Base-by-base conservation (phyloP, 2,888 invertebrate genomes). In the Adineta ricciae region DNA sequence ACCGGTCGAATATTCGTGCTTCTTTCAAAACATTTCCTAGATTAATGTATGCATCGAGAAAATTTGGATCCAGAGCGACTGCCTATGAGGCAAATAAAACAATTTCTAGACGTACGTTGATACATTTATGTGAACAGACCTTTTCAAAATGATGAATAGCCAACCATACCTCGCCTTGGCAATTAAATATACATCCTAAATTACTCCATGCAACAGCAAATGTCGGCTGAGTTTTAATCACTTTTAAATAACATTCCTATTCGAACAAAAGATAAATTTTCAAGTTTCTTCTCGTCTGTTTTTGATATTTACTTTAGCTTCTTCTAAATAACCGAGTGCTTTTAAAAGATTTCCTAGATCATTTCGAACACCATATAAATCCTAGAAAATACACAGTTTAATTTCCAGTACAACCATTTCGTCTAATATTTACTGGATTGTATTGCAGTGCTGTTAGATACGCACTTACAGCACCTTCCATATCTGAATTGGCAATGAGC, bases 131-230 rank as follows among this genome's bases (percentile, higher is more conserved):
- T 52, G 14, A 72, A 84, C 83, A 86, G 87, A 91, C 91, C 90
- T 99, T 99, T 91, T 99, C 99, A 92, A 99, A 99, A 91, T 99
- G 99, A 91, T 99, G 99, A 88, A 99, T 99, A 56, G 99, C 99
- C 89, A 99, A 92, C 99, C 99, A 99, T 89, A 99, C 96, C 92
- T 99, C 98, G 87, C 96, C 96, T 91, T 99, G 97, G 46, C 97
- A 96, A 92, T 99, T 99, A 92, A 99, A 99, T 86, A 99, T 98
- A 92, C 99, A 99, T 88, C 99, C 99, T 89, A 99, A 93, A 92
- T 99, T 99, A 92, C 97, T 97, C 99, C 99, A 99, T 86, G 99
- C 99, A 83, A 99, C 99, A 84, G 99, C 98, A 92, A 99, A 99
- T 91, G 96, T 97, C 83, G 98, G 98, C 91, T 98, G 94, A 83